Evolutionary conservation across 2,797 vertebrate genomes (phyloP).

Genomic region (Eulemur albifrons): DNA sequence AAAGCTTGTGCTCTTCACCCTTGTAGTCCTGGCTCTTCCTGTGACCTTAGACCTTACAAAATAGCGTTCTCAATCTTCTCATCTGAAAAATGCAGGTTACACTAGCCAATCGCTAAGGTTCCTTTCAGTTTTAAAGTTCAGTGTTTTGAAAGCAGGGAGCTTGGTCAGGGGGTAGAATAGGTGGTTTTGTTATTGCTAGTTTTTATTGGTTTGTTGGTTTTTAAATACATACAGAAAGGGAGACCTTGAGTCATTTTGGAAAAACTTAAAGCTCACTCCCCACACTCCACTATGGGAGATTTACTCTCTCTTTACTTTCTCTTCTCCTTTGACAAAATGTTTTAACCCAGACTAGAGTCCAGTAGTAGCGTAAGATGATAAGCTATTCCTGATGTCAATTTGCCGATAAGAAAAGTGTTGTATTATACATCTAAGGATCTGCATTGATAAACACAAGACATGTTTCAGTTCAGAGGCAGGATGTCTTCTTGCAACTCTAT

Average conservation of each 20-base stretch:
- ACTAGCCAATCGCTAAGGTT: neutral
- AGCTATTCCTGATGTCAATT: neutral
- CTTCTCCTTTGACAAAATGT: neutral
- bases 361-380: neutral
- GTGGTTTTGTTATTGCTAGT: slow-evolving; percentile 6
- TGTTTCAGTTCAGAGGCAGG: neutral
- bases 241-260: slow-evolving; percentile 33
- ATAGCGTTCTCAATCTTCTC: neutral
- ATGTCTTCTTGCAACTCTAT: neutral
- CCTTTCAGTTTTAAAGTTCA: neutral
- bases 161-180: neutral
- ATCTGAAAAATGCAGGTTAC: neutral
- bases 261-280: neutral
- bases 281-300: neutral
- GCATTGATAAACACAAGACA: neutral
- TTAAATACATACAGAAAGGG: neutral
- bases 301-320: neutral
- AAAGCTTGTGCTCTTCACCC: neutral
- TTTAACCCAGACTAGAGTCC: neutral
- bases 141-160: neutral
- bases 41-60: neutral
- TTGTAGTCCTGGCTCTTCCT: neutral
- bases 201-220: slow-evolving; percentile 19
- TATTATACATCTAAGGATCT: neutral
- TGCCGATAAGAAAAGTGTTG: neutral